Base-by-base conservation (phyloP, 30 jellyfish, hydroid and myxozoan species). In the Cassiopea andromeda region DNA sequence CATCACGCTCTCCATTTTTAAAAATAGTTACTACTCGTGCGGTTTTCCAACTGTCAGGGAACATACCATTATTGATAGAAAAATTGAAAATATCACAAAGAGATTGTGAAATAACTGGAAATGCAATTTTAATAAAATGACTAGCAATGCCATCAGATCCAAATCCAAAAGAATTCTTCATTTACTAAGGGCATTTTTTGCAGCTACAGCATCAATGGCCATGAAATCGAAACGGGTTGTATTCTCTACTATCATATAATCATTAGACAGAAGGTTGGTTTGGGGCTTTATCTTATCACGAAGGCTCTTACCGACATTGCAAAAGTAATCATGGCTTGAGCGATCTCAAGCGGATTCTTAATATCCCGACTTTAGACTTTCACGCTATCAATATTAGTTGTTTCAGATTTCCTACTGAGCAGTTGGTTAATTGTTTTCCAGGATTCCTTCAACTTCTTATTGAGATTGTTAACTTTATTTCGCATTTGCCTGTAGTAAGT, bases 121-220 rank as follows among this genome's bases (percentile, higher is more conserved):
- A 83, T 50, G 82, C 75, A 82, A 69, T 82, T 77, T 82, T 82
- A 66, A 82, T 46, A 8, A 82, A 67, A 82, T 66, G 38, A 72
- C 79, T 69, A 70, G 85, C 85, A 13, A 84, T 76, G 38, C 85
- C 92, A 70, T 73, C 85, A 84, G 48, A 69, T 12, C 92, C 93
- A 75, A 69, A 75, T 72, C 92, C 92, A 19, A 49, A 67, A 27
- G 80, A 71, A 13, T 86, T 85, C 71, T 85, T 73, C 61, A 85
- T 58, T 18, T 85, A 71, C 2, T 48, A 17, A 85, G 38, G 73
- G 44, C 87, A 44, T 57, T 74, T 44, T n/a, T 78, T 61, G 58
- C 73, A 12, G 57, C 64, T 27, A 10, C 50, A 48, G 0, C 83
- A 14, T 27, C 7, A 71, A 86, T 46, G 18, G 73, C 68, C 27